These are phyloP conservation scores for Drosophila prosaltans DNA, from an alignment of 1,140 invertebrate genomes.

Conservation along the genomic window DNA sequence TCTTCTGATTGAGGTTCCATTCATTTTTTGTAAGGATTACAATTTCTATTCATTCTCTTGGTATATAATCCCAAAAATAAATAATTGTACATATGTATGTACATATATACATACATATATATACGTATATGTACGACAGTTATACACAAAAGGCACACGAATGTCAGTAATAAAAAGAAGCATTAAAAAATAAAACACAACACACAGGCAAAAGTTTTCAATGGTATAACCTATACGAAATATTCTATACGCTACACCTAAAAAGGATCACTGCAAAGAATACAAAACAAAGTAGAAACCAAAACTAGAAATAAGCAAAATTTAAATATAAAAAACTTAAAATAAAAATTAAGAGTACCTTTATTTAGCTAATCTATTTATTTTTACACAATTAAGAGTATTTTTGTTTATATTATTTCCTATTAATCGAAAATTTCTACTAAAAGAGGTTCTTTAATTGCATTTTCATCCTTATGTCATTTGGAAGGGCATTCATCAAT, in stretches of 20 bases:
- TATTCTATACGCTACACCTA: slow-evolving; percentile 24
- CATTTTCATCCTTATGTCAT: too few relatives aligned
- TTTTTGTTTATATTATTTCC: too few relatives aligned
- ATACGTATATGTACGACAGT: slow-evolving; percentile 4
- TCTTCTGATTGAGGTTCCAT: neutral
- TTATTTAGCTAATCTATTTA: too few relatives aligned
- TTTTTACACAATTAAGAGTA: too few relatives aligned
- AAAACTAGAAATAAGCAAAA: too few relatives aligned
- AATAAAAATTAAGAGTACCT: too few relatives aligned
- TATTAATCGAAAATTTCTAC: too few relatives aligned
- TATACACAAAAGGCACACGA: slow-evolving; percentile 47
- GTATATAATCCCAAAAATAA: slow-evolving; percentile 37
- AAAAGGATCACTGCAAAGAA: neutral
- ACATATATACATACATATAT: slow-evolving; percentile 1
- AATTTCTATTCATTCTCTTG: slow-evolving; percentile 10
- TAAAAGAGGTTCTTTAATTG: too few relatives aligned
- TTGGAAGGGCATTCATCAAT: neutral
- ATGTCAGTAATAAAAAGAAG: slow-evolving; percentile 51
- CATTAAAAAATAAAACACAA: slow-evolving; percentile 47
- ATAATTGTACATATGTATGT: neutral
- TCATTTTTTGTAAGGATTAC: neutral
- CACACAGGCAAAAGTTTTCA: slow-evolving; percentile 26
- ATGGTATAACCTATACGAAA: neutral
- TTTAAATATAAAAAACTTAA: too few relatives aligned
- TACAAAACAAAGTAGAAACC: too few relatives aligned